A percentile compares a stretch with the other conserved stretches of the same genome.
Conservation (phyloP, 2,113 vertebrate species). For the Aramus guarauna region DNA sequence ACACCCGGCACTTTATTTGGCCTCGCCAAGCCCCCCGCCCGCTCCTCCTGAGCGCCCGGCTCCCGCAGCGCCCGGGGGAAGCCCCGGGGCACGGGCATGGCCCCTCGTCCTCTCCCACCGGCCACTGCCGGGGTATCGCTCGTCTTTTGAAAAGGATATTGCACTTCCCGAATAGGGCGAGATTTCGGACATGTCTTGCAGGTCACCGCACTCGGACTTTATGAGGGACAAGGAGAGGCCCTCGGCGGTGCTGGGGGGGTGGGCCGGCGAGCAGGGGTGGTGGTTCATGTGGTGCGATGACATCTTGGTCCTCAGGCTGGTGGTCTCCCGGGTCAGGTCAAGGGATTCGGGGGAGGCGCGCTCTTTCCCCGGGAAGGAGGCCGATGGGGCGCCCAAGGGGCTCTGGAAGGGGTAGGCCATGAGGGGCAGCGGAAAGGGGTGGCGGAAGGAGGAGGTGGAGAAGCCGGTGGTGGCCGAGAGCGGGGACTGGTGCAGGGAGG, state of each 20-base stretch:
- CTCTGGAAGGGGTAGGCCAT: conserved; percentile 98
- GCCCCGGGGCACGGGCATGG: rapidly evolving
- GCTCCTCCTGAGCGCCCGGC: rapidly evolving
- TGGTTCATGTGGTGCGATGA: conserved; percentile 90
- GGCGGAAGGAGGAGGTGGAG: conserved; percentile 93
- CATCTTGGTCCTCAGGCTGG: conserved; percentile 98
- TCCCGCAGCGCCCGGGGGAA: not conserved
- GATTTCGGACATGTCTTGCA: conserved; percentile 97
- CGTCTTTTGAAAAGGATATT: conserved; percentile 88
- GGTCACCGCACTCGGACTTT: conserved; percentile 97
- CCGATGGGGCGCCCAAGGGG: conserved; percentile 85
- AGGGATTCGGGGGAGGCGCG: conserved; percentile 92
- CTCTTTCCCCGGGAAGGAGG: conserved; percentile 86
- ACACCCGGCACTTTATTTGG: not conserved
- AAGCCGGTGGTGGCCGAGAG: conserved; percentile 90
- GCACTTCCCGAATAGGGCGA: conserved; percentile 97
- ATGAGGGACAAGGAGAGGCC: conserved; percentile 95
- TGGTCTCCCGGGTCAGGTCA: conserved; percentile 92
- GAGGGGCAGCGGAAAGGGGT: conserved; percentile 93
- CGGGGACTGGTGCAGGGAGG: conserved; percentile 89
- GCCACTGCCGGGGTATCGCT: not conserved
- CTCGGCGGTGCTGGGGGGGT: conserved; percentile 89
- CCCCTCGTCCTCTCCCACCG: not conserved
- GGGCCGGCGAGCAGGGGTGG: conserved; percentile 90
- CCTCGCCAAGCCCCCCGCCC: rapidly evolving